phyloP scores from a whole-genome alignment of 1,140 invertebrate species.

The Drosophila teissieri region DNA sequence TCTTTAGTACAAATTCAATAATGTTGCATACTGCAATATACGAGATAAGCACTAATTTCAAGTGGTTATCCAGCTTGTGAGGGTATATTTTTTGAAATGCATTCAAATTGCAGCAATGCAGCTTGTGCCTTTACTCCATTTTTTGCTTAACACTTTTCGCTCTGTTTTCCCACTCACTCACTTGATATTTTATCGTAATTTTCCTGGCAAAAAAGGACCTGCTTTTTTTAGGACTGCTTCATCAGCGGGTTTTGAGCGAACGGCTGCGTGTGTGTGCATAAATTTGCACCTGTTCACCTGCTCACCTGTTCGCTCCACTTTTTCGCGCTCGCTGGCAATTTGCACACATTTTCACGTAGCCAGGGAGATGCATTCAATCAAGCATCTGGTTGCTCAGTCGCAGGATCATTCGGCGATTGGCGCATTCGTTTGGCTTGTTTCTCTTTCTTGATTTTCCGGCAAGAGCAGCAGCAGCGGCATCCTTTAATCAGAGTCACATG shows the following conservation, averaged over 20 bases:
- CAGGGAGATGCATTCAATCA: slow-evolving; percentile 70
- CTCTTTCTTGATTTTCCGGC: background rate
- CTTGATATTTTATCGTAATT: slow-evolving; percentile 66
- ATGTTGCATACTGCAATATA: background rate
- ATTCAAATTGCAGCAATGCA: slow-evolving; percentile 70
- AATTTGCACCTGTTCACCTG: slow-evolving; percentile 56
- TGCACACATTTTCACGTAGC: slow-evolving; percentile 50
- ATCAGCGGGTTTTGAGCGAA: slow-evolving; percentile 34
- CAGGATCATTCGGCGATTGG: slow-evolving; percentile 53
- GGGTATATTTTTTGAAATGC: slow-evolving; percentile 45
- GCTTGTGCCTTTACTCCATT: slow-evolving; percentile 20
- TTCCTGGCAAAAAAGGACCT: too few relatives aligned
- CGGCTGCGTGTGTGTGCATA: slow-evolving; percentile 54
- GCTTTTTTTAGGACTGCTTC: slow-evolving; percentile 42
- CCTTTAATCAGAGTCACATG: slow-evolving; percentile 9
- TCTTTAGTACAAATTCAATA: background rate
- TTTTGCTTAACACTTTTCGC: slow-evolving; percentile 6
- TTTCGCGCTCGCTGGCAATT: slow-evolving; percentile 32
- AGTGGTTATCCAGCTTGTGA: background rate
- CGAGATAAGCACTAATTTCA: background rate
- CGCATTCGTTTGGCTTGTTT: slow-evolving; percentile 39
- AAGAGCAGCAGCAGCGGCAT: too few relatives aligned
- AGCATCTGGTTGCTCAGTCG: slow-evolving; percentile 60
- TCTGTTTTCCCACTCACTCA: slow-evolving; percentile 10
- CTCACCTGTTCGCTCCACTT: slow-evolving; percentile 20